Base-by-base conservation (phyloP, 1,140 invertebrate genomes). In the Anoplolepis gracilipes region DNA sequence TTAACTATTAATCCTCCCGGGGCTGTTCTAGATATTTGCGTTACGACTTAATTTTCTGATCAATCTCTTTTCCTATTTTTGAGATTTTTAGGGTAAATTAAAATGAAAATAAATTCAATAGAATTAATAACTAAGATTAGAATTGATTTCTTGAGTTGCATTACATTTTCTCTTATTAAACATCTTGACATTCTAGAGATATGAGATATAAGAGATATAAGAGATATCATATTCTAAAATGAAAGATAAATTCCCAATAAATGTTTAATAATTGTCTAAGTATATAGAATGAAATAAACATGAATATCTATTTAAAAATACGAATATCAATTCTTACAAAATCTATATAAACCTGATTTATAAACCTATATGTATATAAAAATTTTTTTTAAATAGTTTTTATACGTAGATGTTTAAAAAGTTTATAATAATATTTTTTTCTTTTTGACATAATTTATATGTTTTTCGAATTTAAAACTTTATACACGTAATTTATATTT, bases 1-100 rank as follows among this genome's bases (percentile, higher is more conserved):
- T 73, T 33, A 79, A 79, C 64, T 19, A 59, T 73, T 42, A 72
- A 82, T 72, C 67, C 78, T 82, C 57, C 10, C 78, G 7, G 13
- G 19, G 46, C 42, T 53, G 39, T 79, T 79, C 36, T 30, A 19
- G 1, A 82, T 39, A 28, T 57, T n/a, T 22, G 7, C 39, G n/a
- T 13, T 16, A 25, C 6, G n/a, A 76, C 8, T 22, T 10, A 7
- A 61, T 3, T 61, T 76, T 46, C n/a, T 36, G n/a, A 5, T 33
- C 16, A 25, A 75, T 62, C 22, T 0, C 8, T 53, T 36, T 65
- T 7, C n/a, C 30, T 2, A 33, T 7, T 49, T 65, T 77, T 4
- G 25, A 25, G 3, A 36, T 64, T 7, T 57, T 57, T 36, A 22
- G 33, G 6, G 4, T 39, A 77, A 25, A n/a, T n/a, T n/a, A n/a